phyloP scores from a whole-genome alignment of 1,140 invertebrate species.

The Drosophila eugracilis region DNA sequence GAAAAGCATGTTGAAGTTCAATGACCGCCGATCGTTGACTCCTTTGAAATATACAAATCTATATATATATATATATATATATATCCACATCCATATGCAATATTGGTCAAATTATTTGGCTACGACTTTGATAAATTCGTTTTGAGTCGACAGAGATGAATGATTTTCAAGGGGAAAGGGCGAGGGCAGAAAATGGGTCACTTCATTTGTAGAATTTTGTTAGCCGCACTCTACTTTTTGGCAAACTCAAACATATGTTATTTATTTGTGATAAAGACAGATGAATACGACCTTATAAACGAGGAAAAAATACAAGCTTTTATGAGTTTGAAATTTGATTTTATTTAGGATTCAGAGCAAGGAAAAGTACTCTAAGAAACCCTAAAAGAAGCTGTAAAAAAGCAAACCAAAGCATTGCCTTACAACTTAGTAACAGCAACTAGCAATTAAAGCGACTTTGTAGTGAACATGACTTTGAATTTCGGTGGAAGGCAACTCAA shows the following conservation, averaged over 20 bases:
- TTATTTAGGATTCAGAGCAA: too few relatives aligned
- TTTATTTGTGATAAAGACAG: not conserved
- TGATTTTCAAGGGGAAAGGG: slow-evolving; percentile 7
- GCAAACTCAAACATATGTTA: not conserved
- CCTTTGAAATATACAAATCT: not conserved
- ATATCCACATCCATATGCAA: slow-evolving; percentile 31
- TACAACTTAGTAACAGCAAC: not conserved
- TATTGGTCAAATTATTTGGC: slow-evolving; percentile 31
- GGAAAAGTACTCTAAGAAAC: not conserved
- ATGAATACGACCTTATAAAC: too few relatives aligned
- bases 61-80: slow-evolving; percentile 4
- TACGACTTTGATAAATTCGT: slow-evolving; percentile 38
- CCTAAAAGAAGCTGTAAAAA: too few relatives aligned
- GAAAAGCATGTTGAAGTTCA: slow-evolving; percentile 27
- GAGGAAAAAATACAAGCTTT: too few relatives aligned
- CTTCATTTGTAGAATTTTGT: not conserved
- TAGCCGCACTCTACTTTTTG: not conserved
- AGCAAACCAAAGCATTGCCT: not conserved
- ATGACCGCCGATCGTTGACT: slow-evolving; percentile 41
- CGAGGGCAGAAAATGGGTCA: not conserved
- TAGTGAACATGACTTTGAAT: slow-evolving; percentile 24
- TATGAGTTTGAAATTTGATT: too few relatives aligned
- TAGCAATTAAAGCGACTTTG: slow-evolving; percentile 8
- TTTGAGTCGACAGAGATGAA: slow-evolving; percentile 31
- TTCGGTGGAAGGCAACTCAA: slow-evolving; percentile 38